Conservation (phyloP, 2,113 vertebrate species). For the Riparia riparia region DNA sequence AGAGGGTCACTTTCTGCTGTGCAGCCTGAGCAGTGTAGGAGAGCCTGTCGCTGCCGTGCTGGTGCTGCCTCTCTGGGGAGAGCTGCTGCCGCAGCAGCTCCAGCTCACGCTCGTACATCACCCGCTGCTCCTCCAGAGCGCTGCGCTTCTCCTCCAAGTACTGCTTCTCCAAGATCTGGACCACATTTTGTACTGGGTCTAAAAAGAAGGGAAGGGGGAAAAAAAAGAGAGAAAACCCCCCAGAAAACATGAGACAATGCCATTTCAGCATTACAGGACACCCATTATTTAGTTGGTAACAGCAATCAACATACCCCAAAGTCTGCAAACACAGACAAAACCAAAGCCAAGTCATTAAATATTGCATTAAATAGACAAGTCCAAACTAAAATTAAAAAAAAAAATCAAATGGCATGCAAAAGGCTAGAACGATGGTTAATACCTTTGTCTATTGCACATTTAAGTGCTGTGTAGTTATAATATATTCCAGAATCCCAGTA, state of each 20-base stretch:
- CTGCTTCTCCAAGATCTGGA: constrained; percentile 94
- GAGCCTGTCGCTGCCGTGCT: constrained; percentile 83
- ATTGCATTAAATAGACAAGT: background rate
- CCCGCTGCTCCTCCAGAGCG: constrained; percentile 94
- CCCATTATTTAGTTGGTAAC: background rate
- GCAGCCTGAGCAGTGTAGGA: constrained; percentile 82
- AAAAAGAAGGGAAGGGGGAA: fast-evolving
- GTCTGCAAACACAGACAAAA: background rate
- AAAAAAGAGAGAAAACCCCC: background rate
- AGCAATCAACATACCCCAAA: background rate
- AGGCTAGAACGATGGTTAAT: background rate
- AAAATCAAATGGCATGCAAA: background rate
- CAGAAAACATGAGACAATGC: background rate
- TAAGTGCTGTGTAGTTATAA: background rate
- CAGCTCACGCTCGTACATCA: constrained; percentile 94
- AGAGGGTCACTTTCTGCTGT: constrained; percentile 89
- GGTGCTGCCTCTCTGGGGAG: constrained; percentile 87
- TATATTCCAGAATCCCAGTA: background rate
- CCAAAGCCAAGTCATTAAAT: background rate
- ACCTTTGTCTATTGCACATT: fast-evolving
- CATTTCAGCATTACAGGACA: background rate
- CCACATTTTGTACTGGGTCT: constrained; percentile 96
- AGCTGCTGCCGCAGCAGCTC: constrained; percentile 93
- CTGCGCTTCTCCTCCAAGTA: constrained; percentile 94
- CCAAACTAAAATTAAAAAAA: background rate